These are phyloP conservation scores for Sinocyclocheilus anophthalmus DNA, from an alignment of 2,113 vertebrate species.

Conservation along the genomic window DNA sequence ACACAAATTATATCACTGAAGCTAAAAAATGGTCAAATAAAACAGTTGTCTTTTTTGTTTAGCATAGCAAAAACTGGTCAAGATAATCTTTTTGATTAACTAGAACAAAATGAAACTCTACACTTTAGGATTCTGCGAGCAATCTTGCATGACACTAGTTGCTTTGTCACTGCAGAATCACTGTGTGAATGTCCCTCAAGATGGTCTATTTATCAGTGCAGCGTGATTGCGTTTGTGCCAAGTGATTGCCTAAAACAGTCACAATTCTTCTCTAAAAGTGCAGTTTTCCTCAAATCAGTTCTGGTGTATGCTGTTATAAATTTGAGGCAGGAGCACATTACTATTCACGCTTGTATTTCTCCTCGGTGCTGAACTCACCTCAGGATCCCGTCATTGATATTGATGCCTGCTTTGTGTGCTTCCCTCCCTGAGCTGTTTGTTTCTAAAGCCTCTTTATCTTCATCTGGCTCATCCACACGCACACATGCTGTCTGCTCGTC, in stretches of 20 bases:
- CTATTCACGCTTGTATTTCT: slow-evolving; percentile 24
- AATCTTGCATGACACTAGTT: neutral
- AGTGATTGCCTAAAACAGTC: neutral
- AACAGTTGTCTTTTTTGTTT: neutral
- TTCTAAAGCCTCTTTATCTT: slow-evolving; percentile 50
- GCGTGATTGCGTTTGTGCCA: neutral
- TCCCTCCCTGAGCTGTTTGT: slow-evolving; percentile 35
- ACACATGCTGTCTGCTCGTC: slow-evolving; percentile 31
- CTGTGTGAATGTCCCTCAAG: neutral
- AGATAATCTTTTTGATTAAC: neutral
- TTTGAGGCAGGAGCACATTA: neutral
- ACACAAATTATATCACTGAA: too few species aligned
- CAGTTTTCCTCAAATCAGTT: slow-evolving; percentile 2
- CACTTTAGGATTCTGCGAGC: neutral
- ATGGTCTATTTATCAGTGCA: neutral
- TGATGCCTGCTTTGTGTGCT: slow-evolving; percentile 44
- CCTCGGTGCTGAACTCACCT: slow-evolving; percentile 11
- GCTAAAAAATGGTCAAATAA: neutral
- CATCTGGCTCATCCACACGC: slow-evolving; percentile 33
- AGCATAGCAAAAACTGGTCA: neutral
- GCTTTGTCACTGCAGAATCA: slow-evolving; percentile 1
- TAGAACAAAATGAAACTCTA: neutral
- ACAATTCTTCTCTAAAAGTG: neutral
- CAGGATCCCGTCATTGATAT: slow-evolving; percentile 44
- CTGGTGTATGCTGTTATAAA: neutral